Evolutionary conservation across 2,888 invertebrate species (phyloP), one percentile per base, ranked within the genome.

Genomic region (Ernsta delagoae): DNA sequence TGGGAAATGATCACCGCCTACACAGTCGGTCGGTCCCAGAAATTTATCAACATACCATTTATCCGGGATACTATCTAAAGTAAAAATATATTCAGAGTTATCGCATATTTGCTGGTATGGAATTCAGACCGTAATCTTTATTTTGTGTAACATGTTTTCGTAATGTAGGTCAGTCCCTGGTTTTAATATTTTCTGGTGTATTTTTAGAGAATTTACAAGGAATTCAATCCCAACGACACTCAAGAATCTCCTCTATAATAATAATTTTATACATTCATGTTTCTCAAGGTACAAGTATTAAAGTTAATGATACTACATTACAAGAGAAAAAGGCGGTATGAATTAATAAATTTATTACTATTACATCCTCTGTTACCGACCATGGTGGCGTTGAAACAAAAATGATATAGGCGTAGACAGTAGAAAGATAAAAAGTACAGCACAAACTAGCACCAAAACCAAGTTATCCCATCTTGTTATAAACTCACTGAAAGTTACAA

Each of bases 361-460:
- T 78, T 78, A 82, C 81, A 79, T 73, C 76, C 79, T 83, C 81
- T 82, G 71, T 74, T 76, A 75, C 48, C 71, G 70, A 39, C 71
- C 66, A 12, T 74, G 72, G 50, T 74, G 75, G 36, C 76, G 74
- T 31, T 76, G 74, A 43, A 81, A 73, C 5, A 77, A 74, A 50
- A 75, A 73, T 1, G 76, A 74, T 2, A 83, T 3, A 0, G 87
- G 83, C 36, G 80, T 71, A 2, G 83, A 75, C 11, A 86, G 24
- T 5, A 83, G 31, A n/a, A 85, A 50, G 12, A 81, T 72, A 12
- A 84, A 59, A n/a, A 83, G 57, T 68, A 83, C 65, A 11, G 73
- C 74, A 65, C 75, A 76, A 2, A 85, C 75, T 6, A 87, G 59
- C 36, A 86, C 71, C 8, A 79, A 61, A 8, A 81, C 71, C 6